A percentile compares a stretch with the other conserved stretches of the same genome.
Conservation (phyloP, 2,113 vertebrate genomes). For the Phaethon lepturus region DNA sequence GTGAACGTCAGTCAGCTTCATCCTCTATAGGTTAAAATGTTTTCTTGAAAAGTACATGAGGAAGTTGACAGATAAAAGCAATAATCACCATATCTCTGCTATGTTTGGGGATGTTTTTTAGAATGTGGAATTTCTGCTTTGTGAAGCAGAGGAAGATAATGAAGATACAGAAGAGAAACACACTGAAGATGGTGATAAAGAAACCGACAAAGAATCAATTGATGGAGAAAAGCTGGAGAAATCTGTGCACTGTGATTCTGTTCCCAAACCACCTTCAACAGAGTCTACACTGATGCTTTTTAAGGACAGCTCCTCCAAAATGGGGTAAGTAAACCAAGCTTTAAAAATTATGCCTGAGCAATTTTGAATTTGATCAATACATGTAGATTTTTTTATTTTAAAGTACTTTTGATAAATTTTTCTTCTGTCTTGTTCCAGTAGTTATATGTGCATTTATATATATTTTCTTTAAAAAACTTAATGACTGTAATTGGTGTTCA, state of each 20-base stretch:
- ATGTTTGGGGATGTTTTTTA: constrained; percentile 36
- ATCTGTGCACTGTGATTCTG: constrained; percentile 49
- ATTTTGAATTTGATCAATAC: not conserved
- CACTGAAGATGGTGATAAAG: constrained; percentile 58
- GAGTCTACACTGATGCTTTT: constrained; percentile 92
- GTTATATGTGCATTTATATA: not conserved
- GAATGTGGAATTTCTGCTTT: constrained; percentile 83
- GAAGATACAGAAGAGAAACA: constrained; percentile 76
- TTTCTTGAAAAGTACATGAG: not conserved
- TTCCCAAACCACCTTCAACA: constrained; percentile 75
- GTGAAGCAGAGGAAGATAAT: constrained; percentile 70
- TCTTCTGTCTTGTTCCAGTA: not conserved
- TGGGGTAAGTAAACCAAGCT: constrained; percentile 75
- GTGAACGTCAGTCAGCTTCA: not conserved
- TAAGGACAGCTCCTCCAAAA: constrained; percentile 90
- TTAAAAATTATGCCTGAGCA: not conserved
- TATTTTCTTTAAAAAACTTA: not conserved
- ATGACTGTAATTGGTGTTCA: not conserved
- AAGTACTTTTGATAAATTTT: not conserved
- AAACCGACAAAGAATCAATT: constrained; percentile 67
- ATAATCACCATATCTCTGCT: not conserved
- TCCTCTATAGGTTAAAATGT: not conserved
- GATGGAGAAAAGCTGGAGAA: constrained; percentile 73
- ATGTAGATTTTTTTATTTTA: not conserved
- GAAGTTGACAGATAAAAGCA: not conserved